Base-by-base conservation (phyloP, 2,113 vertebrate genomes). In the Dendropsophus ebraccatus region DNA sequence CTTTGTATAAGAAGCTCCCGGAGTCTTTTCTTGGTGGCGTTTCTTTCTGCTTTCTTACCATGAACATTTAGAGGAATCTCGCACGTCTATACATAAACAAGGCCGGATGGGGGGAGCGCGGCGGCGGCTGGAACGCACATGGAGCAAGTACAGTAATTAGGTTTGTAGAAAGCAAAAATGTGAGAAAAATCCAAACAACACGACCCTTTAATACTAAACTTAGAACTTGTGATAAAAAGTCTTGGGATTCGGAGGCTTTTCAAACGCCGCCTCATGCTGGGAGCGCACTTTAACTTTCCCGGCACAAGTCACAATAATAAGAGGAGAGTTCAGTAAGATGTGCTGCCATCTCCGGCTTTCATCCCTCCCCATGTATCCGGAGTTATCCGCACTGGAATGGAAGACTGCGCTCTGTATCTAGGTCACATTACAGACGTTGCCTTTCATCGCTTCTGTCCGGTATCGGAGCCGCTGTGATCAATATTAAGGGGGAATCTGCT, bases 391-490 rank as follows among this genome's bases (percentile, higher is more conserved):
- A 54, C 49, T 17, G 49, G 30, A 32, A 78, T 56, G 52, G 28
- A 30, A 56, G 52, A 35, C 28, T 56, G 75, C 5, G 49, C 47
- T 52, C 49, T 25, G 28, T 41, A 58, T n/a, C 52, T 79, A 60
- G 77, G 77, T 79, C 77, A 79, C 77, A 60, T 60, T n/a, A 16
- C 77, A 50, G 23, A 75, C 73, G 13, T 60, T 79, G 35, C 32
- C 35, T 79, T 79, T 60, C 56, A 58, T 69, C 65, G 16, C 65
- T 69, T 28, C 25, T 52, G 49, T 76, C 49, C 74, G 16, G 17
- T n/a, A 50, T 47, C 45, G n/a, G n/a, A 52, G 25, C 9, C 25
- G 49, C 49, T 32, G 47, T 76, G 47, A 76, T 76, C 74, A 76
- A 52, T 52, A 76, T 5, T 30, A 49, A 52, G 19, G 65, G n/a